These are phyloP conservation scores for Tribolium castaneum DNA, from an alignment of 1,140 invertebrate species.

Conservation along the genomic window DNA sequence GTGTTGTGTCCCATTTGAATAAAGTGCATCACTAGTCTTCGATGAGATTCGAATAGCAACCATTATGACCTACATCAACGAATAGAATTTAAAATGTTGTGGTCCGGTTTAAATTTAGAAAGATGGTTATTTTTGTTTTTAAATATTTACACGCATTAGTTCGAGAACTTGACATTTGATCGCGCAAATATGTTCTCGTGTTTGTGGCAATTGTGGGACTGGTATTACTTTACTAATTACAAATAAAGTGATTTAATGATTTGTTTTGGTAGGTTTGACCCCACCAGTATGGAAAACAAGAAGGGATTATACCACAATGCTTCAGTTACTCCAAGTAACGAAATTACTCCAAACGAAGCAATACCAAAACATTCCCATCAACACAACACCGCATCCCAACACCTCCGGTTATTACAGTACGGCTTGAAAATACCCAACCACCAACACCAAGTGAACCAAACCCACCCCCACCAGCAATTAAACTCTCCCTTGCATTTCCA, in stretches of 20 bases:
- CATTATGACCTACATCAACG: slow-evolving; percentile 42
- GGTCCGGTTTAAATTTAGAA: slow-evolving; percentile 11
- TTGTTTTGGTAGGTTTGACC: slow-evolving; percentile 57
- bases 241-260: background rate
- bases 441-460: slow-evolving; percentile 51
- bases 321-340: slow-evolving; percentile 46
- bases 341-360: slow-evolving; percentile 46
- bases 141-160: background rate
- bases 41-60: slow-evolving; percentile 25
- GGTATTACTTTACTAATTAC: slow-evolving; percentile 63
- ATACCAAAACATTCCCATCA: slow-evolving; percentile 58
- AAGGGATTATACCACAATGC: slow-evolving; percentile 55
- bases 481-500: slow-evolving; percentile 52
- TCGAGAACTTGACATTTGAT: slow-evolving; percentile 2
- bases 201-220: slow-evolving; percentile 75
- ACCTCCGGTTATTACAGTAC: slow-evolving; percentile 55
- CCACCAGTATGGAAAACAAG: slow-evolving; percentile 61
- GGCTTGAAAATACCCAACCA: slow-evolving; percentile 57
- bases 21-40: background rate
- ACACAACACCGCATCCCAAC: slow-evolving; percentile 59
- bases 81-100: slow-evolving; percentile 35
- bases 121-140: slow-evolving; percentile 36
- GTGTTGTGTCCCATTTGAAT: background rate
- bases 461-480: slow-evolving; percentile 48
- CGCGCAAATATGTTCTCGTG: slow-evolving; percentile 71